Evolutionary conservation across 92 coral and sea anemone species (phyloP).

Genomic region (Metridium senile): DNA sequence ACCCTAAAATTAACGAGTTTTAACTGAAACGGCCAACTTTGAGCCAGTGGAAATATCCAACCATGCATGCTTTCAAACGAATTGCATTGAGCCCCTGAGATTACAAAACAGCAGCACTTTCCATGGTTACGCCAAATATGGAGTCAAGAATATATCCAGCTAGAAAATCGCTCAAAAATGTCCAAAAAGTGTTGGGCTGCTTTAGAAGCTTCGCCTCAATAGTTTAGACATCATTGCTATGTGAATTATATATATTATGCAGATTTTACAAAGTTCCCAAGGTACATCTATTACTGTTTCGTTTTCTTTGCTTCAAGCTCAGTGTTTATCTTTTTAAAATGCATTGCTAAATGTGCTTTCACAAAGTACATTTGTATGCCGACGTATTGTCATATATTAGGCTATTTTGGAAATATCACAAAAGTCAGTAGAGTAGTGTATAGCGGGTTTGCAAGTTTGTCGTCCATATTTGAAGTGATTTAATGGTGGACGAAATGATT

Average conservation of each 20-base stretch:
- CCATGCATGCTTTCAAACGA: no score
- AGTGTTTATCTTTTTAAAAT: background rate
- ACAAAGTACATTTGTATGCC: slow-evolving; percentile 20
- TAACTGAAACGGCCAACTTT: no score
- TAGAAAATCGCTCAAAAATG: no score
- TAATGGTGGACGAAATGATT: slow-evolving; percentile 5
- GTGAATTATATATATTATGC: background rate
- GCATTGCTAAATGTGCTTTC: slow-evolving; percentile 22
- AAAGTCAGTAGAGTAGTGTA: background rate
- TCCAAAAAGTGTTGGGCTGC: slow-evolving; percentile 7
- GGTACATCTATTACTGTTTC: slow-evolving; percentile 1
- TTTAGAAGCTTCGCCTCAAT: slow-evolving; percentile 19
- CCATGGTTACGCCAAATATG: no score
- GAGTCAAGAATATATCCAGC: no score
- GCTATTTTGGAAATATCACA: background rate
- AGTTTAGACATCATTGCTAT: slow-evolving; percentile 13
- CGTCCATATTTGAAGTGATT: slow-evolving; percentile 9
- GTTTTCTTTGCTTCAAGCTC: slow-evolving; percentile 20
- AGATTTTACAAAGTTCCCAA: background rate
- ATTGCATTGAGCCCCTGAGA: no score
- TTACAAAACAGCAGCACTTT: no score
- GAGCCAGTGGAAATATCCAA: no score
- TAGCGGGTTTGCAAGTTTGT: slow-evolving; percentile 5
- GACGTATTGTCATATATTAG: background rate
- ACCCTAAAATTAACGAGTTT: no score